Percentiles rank a stretch among this genome's conserved stretches.
phyloP scores from a whole-genome alignment of 2,888 invertebrate species.

The Gortyna flavago region DNA sequence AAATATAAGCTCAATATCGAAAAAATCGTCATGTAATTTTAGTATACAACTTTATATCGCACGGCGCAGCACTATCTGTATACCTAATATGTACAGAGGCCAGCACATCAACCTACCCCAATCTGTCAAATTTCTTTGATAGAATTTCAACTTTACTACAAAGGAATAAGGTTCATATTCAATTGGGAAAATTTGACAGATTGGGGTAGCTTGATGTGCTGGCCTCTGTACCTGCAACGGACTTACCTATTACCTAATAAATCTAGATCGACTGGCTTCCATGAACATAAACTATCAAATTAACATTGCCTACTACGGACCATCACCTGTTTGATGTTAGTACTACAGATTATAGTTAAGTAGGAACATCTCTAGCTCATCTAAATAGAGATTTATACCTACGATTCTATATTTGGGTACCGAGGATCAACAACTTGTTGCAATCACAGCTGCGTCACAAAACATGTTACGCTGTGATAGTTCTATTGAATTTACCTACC shows the following conservation, averaged over 20 bases:
- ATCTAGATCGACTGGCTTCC: neutral
- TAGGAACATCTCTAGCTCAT: constrained; percentile 1
- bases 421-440: constrained; percentile 66
- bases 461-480: constrained; percentile 54
- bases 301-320: constrained; percentile 9
- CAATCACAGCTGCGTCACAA: constrained; percentile 47
- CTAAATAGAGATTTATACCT: constrained; percentile 1
- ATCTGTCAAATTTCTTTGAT: no score
- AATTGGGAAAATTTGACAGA: no score
- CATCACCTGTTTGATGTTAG: neutral
- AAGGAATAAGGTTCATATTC: no score
- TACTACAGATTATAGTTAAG: neutral
- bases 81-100: no score
- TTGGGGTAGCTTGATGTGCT: no score
- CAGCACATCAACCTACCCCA: no score
- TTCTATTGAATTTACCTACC: constrained; percentile 35
- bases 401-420: constrained; percentile 22
- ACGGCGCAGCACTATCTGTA: neutral
- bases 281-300: constrained; percentile 16
- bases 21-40: neutral
- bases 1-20: neutral
- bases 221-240: no score
- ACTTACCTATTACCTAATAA: constrained; percentile 1
- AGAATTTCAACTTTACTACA: no score
- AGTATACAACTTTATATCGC: neutral